These are phyloP conservation scores for Nymphalis polychloros DNA, from an alignment of 2,888 invertebrate species.

Conservation along the genomic window DNA sequence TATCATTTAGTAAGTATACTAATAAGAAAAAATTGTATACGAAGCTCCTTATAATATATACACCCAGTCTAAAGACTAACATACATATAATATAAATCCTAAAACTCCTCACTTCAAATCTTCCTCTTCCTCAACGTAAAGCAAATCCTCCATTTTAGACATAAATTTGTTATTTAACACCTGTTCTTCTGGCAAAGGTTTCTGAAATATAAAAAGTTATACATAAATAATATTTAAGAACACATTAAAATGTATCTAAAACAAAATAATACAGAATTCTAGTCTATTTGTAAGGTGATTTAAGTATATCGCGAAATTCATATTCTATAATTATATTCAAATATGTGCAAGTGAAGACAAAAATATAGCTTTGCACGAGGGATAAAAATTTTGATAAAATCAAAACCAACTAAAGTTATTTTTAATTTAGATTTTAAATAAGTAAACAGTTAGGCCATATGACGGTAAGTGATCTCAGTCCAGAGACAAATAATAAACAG, in stretches of 20 bases:
- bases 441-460: too few species aligned
- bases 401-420: too few species aligned
- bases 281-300: neutral
- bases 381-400: too few species aligned
- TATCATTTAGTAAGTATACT: neutral
- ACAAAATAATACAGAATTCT: too few species aligned
- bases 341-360: too few species aligned
- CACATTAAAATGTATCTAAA: too few species aligned
- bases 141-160: slow-evolving; percentile 71
- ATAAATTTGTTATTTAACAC: slow-evolving; percentile 67
- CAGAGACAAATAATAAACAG: too few species aligned
- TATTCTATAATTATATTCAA: neutral
- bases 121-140: slow-evolving; percentile 73
- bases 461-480: too few species aligned
- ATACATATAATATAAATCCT: neutral
- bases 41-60: neutral
- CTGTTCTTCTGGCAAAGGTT: slow-evolving; percentile 53
- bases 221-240: neutral
- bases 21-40: neutral
- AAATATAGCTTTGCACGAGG: too few species aligned
- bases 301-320: neutral
- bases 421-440: too few species aligned
- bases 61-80: slow-evolving; percentile 10
- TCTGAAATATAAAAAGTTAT: slow-evolving; percentile 49
- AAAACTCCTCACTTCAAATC: slow-evolving; percentile 63